These are phyloP conservation scores for Erebia epiphron DNA, from an alignment of 2,888 invertebrate species.

Conservation along the genomic window DNA sequence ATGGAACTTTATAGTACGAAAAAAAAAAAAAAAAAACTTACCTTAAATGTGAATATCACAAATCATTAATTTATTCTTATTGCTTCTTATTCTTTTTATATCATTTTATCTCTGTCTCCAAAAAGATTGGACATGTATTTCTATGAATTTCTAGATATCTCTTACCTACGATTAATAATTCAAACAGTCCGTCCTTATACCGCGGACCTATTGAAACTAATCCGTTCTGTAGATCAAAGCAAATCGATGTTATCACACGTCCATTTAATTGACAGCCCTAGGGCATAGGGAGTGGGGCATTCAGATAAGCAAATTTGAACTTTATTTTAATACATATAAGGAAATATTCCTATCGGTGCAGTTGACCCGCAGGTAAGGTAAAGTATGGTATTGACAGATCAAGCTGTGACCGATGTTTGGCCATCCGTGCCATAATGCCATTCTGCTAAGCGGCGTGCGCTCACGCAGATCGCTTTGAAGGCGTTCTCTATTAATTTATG, in stretches of 20 bases:
- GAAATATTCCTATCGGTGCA: background rate
- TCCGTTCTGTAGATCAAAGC: background rate
- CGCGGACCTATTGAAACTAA: background rate
- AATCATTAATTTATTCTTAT: background rate
- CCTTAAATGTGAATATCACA: background rate
- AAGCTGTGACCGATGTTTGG: slow-evolving; percentile 50
- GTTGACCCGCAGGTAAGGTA: slow-evolving; percentile 16
- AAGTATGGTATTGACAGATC: slow-evolving; percentile 39
- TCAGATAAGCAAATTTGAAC: slow-evolving; percentile 14
- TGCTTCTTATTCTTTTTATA: background rate
- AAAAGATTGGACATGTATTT: background rate
- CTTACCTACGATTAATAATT: background rate
- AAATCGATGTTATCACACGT: background rate
- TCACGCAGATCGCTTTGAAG: slow-evolving; percentile 34
- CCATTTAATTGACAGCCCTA: slow-evolving; percentile 14
- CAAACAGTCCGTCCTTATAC: background rate
- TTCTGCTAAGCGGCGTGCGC: slow-evolving; percentile 51
- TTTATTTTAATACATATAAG: background rate
- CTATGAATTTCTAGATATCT: background rate
- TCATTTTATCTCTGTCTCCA: background rate
- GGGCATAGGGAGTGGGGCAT: background rate
- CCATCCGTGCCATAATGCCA: slow-evolving; percentile 63
- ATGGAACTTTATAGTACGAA: no score
- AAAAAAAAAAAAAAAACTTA: no score
- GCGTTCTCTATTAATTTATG: slow-evolving; percentile 3